A percentile compares a stretch with the other conserved stretches of the same genome.
Conservation (phyloP, 2,113 vertebrate genomes). For the Kryptolebias marmoratus region DNA sequence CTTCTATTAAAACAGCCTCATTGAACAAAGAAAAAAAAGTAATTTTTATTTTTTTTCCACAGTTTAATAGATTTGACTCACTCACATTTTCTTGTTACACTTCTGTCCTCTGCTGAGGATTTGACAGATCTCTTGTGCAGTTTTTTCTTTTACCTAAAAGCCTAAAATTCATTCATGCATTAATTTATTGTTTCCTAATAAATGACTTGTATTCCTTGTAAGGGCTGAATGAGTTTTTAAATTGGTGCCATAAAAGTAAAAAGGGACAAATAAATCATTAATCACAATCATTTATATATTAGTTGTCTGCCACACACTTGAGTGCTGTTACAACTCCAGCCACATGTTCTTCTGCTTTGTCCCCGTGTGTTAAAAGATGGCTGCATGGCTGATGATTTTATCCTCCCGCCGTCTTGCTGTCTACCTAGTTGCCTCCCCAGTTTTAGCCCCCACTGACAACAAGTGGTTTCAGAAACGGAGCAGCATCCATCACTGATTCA, state of each 20-base stretch:
- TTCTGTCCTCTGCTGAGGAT: neutral
- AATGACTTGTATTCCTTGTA: neutral
- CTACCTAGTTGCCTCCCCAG: constrained; percentile 34
- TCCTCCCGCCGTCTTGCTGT: constrained; percentile 20
- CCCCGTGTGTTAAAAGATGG: constrained; percentile 5
- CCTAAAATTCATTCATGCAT: neutral
- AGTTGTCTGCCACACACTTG: neutral
- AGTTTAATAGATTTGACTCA: too few relatives aligned
- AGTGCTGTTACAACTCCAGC: neutral
- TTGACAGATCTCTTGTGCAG: neutral
- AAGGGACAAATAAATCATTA: neutral
- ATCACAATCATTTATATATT: neutral
- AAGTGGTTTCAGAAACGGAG: constrained; percentile 39
- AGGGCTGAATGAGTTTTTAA: neutral
- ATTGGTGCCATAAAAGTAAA: neutral
- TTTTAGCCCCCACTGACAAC: constrained; percentile 43
- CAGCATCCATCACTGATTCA: constrained; percentile 64
- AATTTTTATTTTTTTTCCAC: too few relatives aligned
- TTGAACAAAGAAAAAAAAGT: too few relatives aligned
- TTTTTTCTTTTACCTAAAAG: neutral
- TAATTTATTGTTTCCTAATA: neutral
- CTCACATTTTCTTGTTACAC: neutral
- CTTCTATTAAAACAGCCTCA: too few relatives aligned
- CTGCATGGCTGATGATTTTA: neutral
- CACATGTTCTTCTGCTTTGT: neutral